Percentiles rank a stretch among this genome's conserved stretches.
Evolutionary conservation across 2,113 vertebrate genomes (phyloP).

Genomic region (Barnardius zonarius): DNA sequence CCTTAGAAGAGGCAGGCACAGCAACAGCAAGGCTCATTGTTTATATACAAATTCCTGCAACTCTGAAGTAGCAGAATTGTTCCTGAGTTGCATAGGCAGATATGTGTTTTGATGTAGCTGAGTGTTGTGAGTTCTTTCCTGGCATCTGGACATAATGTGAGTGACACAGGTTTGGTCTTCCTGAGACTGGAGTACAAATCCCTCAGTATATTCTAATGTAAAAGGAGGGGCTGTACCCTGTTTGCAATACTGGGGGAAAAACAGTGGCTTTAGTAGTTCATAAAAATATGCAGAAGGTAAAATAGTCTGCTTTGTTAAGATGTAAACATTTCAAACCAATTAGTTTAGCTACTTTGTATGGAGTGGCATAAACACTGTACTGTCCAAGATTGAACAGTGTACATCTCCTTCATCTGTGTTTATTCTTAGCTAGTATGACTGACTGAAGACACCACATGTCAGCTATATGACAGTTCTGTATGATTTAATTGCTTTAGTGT

Average conservation of each 20-base stretch:
- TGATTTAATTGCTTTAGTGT: background rate
- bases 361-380: background rate
- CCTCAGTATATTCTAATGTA: background rate
- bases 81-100: background rate
- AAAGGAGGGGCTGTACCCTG: background rate
- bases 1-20: background rate
- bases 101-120: background rate
- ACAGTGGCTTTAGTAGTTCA: background rate
- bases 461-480: background rate
- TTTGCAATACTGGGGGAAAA: background rate
- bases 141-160: rapidly evolving
- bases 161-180: background rate
- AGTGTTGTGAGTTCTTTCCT: background rate
- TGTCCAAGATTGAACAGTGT: background rate
- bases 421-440: background rate
- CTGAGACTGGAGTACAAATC: background rate
- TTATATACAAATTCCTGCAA: background rate
- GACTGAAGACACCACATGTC: background rate
- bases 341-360: background rate
- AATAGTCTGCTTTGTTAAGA: background rate
- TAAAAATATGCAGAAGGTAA: background rate
- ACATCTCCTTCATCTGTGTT: background rate
- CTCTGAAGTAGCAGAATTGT: background rate
- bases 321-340: background rate
- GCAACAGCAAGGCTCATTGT: background rate